A percentile compares a stretch with the other conserved stretches of the same genome.
phyloP scores from a whole-genome alignment of 2,797 vertebrate species.

The Limosa lapponica region DNA sequence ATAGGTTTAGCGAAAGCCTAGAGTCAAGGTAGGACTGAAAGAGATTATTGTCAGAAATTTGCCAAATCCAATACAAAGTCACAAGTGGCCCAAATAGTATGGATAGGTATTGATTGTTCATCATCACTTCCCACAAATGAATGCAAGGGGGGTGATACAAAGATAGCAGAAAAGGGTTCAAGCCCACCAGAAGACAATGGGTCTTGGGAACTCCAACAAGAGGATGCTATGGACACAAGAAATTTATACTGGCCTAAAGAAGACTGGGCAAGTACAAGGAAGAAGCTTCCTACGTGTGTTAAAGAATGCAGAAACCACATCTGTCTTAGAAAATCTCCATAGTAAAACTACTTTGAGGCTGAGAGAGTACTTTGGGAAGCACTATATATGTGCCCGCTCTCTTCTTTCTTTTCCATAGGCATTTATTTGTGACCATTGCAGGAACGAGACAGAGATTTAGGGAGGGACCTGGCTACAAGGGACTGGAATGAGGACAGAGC shows the following conservation, averaged over 20 bases:
- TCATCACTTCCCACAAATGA: background rate
- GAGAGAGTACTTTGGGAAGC: background rate
- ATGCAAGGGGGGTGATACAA: rapidly evolving
- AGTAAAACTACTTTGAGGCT: background rate
- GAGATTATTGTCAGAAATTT: background rate
- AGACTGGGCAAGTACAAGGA: background rate
- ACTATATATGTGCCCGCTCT: background rate
- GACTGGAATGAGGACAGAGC: background rate
- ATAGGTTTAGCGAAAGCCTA: background rate
- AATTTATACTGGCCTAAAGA: background rate
- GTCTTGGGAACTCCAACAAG: background rate
- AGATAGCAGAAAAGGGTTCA: background rate
- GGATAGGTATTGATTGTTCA: background rate
- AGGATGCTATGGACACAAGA: background rate
- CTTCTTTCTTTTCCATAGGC: background rate
- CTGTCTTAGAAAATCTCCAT: background rate
- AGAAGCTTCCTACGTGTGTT: background rate
- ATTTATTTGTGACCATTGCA: background rate
- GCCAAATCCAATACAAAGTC: background rate
- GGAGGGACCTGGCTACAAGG: background rate
- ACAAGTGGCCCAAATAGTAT: background rate
- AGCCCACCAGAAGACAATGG: background rate
- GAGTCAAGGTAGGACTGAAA: background rate
- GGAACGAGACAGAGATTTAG: background rate
- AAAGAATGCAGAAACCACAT: background rate